Percentiles rank a stretch among this genome's conserved stretches.
Conservation (phyloP, 2,797 vertebrate genomes). For the Oophaga sylvatica region DNA sequence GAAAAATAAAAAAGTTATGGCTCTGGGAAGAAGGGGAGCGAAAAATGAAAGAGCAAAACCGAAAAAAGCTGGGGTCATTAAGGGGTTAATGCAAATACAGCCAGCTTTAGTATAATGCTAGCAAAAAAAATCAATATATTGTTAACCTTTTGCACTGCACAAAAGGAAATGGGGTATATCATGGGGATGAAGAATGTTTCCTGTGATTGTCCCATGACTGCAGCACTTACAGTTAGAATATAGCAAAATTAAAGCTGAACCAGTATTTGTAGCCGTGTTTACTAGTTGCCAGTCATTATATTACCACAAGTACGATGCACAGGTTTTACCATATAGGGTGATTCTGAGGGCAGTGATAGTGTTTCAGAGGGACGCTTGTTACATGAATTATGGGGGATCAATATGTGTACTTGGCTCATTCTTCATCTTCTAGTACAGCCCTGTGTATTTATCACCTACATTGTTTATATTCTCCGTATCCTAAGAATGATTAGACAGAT, state of each 20-base stretch:
- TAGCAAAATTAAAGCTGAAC: neutral
- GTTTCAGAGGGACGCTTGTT: neutral
- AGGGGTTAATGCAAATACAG: no score
- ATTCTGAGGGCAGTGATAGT: neutral
- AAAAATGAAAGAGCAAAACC: no score
- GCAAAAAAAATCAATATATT: no score
- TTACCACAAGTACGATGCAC: neutral
- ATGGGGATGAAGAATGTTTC: no score
- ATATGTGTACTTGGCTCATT: neutral
- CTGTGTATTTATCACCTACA: neutral
- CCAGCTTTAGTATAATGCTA: no score
- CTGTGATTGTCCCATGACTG: no score
- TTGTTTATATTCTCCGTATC: neutral
- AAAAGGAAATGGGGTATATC: no score
- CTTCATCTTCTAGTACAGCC: neutral
- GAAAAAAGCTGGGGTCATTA: no score
- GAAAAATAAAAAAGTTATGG: no score
- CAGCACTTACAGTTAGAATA: no score
- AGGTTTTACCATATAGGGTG: neutral
- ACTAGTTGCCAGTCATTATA: neutral
- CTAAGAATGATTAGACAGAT: neutral
- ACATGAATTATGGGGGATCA: neutral
- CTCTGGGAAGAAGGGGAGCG: no score
- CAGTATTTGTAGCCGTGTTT: neutral
- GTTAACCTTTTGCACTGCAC: no score